Evolutionary conservation across 1,140 invertebrate genomes (phyloP), one percentile per base, ranked within the genome.

Genomic region (Bombus difficillimus): DNA sequence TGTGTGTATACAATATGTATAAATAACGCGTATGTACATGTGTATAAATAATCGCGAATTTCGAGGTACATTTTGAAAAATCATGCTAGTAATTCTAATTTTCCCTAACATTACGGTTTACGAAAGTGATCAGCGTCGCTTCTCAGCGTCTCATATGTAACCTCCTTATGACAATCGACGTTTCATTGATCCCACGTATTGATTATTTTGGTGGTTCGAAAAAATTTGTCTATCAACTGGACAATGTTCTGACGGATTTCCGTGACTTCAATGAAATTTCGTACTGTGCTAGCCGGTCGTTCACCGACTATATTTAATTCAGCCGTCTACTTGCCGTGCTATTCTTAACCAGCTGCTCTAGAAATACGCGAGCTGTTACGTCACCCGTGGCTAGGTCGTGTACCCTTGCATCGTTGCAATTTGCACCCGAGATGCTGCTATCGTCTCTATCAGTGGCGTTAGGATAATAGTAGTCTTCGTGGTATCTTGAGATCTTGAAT

Each of bases 291-390:
- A 89, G 84, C 43, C 92, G 93, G 93, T 93, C 92, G 86, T 94
- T 93, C 92, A 92, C 91, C 93, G 90, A 71, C 90, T 94, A 93
- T 94, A 92, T 93, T 93, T 94, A 94, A 94, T 93, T 92, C 92
- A 93, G 73, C 88, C 92, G 92, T 93, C 92, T 92, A 92, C 91
- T 92, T 86, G 86, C 85, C 74, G 83, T 84, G 91, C 93, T 94
- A 94, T 94, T 94, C 92, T 94, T 93, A 91, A 86, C 90, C 79
- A 84, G 69, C 91, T 92, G 89, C 90, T 94, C 93, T 93, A 93
- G 93, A 94, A 94, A 94, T 94, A 94, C 86, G 79, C 90, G 88
- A 85, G 86, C 83, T 86, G 83, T 85, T 86, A 87, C 88, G 71
- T 34, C 68, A 74, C 28, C 34, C 47, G 75, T 77, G 81, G 86